Evolutionary conservation across 1,140 invertebrate species (phyloP).

Genomic region (Drosophila asahinai): DNA sequence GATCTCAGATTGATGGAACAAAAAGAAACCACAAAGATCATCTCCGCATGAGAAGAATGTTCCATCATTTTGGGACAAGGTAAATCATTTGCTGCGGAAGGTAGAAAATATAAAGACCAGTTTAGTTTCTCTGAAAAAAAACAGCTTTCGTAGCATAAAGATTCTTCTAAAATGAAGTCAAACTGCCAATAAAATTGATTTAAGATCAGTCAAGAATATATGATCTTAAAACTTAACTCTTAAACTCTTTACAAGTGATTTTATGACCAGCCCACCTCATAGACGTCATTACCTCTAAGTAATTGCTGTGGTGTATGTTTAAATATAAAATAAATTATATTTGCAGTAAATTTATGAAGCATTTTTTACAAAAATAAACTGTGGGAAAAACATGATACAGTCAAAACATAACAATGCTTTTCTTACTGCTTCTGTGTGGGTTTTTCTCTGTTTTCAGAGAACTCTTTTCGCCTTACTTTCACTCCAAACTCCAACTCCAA

Average conservation of each 20-base stretch:
- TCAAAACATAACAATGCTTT: neutral
- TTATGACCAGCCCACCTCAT: no score
- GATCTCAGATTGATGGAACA: constrained; percentile 27
- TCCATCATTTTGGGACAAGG: constrained; percentile 20
- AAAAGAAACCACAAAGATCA: constrained; percentile 29
- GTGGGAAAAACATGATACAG: neutral
- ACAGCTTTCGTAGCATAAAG: neutral
- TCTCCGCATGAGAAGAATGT: constrained; percentile 15
- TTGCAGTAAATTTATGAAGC: no score
- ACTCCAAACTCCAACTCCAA: constrained; percentile 23
- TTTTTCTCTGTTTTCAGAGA: constrained; percentile 20
- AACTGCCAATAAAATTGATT: no score
- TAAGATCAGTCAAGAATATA: neutral
- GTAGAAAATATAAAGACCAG: neutral
- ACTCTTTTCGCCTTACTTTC: constrained; percentile 52
- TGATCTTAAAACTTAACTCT: no score
- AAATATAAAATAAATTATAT: neutral
- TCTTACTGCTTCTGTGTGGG: neutral
- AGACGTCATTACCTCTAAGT: no score
- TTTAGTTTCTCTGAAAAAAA: neutral
- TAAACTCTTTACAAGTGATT: no score
- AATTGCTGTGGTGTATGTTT: no score
- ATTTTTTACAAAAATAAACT: neutral
- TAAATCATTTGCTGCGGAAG: constrained; percentile 15
- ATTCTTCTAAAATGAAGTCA: neutral